Evolutionary conservation across 1,140 invertebrate genomes (phyloP), one percentile per base, ranked within the genome.

Genomic region (Muscidifurax raptorellus): DNA sequence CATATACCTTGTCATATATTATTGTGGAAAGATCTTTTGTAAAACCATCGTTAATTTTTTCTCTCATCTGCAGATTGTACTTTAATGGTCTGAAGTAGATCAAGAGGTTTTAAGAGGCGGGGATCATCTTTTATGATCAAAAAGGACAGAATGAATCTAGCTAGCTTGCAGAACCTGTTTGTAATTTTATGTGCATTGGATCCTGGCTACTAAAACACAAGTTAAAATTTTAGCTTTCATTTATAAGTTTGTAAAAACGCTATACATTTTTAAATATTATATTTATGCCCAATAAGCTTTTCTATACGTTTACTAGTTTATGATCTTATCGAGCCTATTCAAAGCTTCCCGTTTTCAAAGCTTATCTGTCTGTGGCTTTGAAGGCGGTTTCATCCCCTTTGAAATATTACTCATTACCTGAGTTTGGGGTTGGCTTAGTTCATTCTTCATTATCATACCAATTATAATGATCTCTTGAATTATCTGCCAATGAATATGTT

Each of bases 61-160:
- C 18, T n/a, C 52, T 59, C 52, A n/a, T 59, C 22, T 59, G 18
- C 52, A 59, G 52, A 22, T 59, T 59, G 52, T 59, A 59, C 52
- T 59, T 59, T 59, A 59, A 59, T 59, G 22, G 52, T 59, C 18
- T n/a, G 6, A 59, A 59, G 52, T 59, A 30, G 67, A 69, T 69
- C 67, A 30, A 28, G 52, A 30, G 27, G 67, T 69, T 69, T 69
- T 69, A 12, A 69, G 67, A 69, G 67, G 3, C 28, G 67, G 28
- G 27, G 13, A 69, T 69, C 67, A 28, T 69, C 67, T 69, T 69
- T 69, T 69, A 69, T 69, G 67, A 69, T 69, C 67, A 69, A 69
- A 69, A 69, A 69, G 12, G 67, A 28, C 27, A 4, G 67, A 69
- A 69, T n/a, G 67, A 30, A 69, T 69, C 25, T 69, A 69, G 12